Percentiles rank a stretch among this genome's conserved stretches.
These are phyloP conservation scores for Haliclona indistincta DNA, from an alignment of 37 sponge, comb jelly and placozoan genomes.

Conservation along the genomic window DNA sequence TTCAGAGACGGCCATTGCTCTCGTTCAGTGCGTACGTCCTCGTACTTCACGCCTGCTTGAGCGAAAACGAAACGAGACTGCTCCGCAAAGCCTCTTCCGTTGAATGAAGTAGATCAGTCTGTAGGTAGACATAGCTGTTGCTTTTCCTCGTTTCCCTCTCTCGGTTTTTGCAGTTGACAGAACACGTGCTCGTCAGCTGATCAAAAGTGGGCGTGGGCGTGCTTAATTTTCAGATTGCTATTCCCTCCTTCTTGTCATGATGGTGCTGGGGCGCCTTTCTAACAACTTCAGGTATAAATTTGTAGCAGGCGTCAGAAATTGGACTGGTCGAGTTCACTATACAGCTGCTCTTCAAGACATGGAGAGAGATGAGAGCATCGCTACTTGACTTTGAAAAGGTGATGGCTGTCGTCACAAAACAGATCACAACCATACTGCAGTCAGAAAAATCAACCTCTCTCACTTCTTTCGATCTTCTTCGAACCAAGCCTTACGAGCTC, in stretches of 20 bases:
- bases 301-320: too few relatives aligned
- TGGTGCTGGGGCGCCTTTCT: too few relatives aligned
- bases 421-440: conserved; percentile 77
- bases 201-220: too few relatives aligned
- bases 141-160: too few relatives aligned
- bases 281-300: too few relatives aligned
- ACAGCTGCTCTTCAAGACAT: conserved; percentile 93
- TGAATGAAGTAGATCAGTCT: too few relatives aligned
- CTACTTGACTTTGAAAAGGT: conserved; percentile 92
- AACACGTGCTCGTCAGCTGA: too few relatives aligned
- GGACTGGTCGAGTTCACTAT: too few relatives aligned
- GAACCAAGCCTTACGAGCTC: conserved; percentile 59
- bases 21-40: conserved; percentile 26
- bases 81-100: conserved; percentile 49
- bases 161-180: too few relatives aligned
- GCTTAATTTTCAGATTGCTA: too few relatives aligned
- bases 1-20: conserved; percentile 60
- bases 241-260: too few relatives aligned
- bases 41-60: conserved; percentile 48
- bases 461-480: conserved; percentile 54
- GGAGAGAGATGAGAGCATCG: conserved; percentile 97
- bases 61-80: conserved; percentile 36
- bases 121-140: too few relatives aligned
- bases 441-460: conserved; percentile 25
- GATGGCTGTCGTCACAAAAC: conserved; percentile 86